Conservation (phyloP, 2,888 invertebrate genomes). For the Villa cingulata region DNA sequence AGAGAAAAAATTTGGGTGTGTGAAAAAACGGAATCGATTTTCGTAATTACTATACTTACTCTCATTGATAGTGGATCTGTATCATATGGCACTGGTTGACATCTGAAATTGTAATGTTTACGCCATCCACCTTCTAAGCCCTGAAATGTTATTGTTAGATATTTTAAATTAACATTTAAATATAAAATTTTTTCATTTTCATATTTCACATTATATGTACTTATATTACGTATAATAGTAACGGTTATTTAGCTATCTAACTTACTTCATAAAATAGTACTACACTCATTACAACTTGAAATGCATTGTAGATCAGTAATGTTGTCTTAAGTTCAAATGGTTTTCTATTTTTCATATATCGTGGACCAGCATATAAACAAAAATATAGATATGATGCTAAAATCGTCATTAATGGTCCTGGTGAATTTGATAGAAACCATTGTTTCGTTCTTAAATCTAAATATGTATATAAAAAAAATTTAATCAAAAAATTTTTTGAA, state of each 20-base stretch:
- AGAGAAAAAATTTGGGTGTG: no score
- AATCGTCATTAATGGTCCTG: constrained; percentile 53
- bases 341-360: constrained; percentile 74
- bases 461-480: constrained; percentile 19
- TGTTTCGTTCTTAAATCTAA: constrained; percentile 53
- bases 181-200: not conserved
- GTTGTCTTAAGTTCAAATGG: constrained; percentile 69
- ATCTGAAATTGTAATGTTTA: constrained; percentile 49
- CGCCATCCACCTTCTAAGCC: constrained; percentile 44
- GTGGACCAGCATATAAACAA: constrained; percentile 66
- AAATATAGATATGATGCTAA: constrained; percentile 58
- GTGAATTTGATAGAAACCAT: constrained; percentile 63
- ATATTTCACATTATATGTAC: not conserved
- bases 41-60: constrained; percentile 23
- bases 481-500: not conserved
- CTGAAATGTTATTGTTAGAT: constrained; percentile 22
- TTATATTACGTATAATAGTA: no score
- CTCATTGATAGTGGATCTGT: constrained; percentile 45
- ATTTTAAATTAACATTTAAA: not conserved
- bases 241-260: no score
- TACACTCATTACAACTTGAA: constrained; percentile 72
- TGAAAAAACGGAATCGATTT: not conserved
- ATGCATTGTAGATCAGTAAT: constrained; percentile 71
- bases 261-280: constrained; percentile 62
- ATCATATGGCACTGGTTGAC: constrained; percentile 58